These are phyloP conservation scores for Lasioglossum morio DNA, from an alignment of 2,888 invertebrate genomes.

Conservation along the genomic window DNA sequence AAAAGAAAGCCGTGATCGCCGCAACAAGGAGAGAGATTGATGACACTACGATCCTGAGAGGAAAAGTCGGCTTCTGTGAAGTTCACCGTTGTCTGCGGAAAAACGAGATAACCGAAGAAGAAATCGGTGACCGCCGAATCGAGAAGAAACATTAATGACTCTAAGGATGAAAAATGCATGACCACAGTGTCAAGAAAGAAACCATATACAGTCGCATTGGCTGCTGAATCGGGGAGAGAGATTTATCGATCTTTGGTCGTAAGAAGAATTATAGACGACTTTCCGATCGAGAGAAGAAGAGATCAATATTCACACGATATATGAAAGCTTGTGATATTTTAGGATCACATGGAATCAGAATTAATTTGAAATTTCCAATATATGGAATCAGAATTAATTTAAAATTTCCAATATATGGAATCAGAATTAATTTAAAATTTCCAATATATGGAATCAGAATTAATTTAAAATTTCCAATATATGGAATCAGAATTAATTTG, in stretches of 20 bases:
- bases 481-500: too few relatives aligned
- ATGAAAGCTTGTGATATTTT: too few relatives aligned
- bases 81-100: neutral
- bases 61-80: constrained; percentile 1
- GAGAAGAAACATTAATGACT: neutral
- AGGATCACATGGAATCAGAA: too few relatives aligned
- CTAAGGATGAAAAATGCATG: neutral
- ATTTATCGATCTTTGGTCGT: neutral
- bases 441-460: too few relatives aligned
- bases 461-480: too few relatives aligned
- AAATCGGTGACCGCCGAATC: neutral
- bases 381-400: too few relatives aligned
- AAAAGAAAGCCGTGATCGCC: neutral
- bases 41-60: neutral
- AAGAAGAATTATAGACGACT: neutral
- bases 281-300: neutral
- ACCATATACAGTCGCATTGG: neutral
- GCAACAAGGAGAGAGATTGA: constrained; percentile 2
- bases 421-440: too few relatives aligned
- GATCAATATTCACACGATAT: neutral
- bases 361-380: too few relatives aligned
- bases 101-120: neutral
- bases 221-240: neutral
- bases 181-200: neutral
- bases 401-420: too few relatives aligned